Conservation (phyloP, 2,888 invertebrate genomes). For the Ceramica pisi region DNA sequence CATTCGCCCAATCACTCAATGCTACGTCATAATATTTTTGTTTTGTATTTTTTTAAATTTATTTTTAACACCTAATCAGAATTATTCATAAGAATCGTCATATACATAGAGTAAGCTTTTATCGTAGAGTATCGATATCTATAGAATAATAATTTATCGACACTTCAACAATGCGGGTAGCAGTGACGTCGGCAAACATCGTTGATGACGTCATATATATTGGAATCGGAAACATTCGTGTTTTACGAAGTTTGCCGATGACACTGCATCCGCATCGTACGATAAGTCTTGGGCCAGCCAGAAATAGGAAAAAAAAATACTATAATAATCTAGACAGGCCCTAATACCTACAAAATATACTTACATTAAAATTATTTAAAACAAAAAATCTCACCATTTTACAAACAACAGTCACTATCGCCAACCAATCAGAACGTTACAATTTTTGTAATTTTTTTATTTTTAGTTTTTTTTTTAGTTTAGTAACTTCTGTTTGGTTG, state of each 20-base stretch:
- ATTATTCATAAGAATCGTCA: constrained; percentile 77
- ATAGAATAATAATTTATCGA: constrained; percentile 64
- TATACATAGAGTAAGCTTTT: constrained; percentile 66
- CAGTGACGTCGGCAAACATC: constrained; percentile 44
- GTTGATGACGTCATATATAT: constrained; percentile 31
- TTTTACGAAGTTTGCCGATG: constrained; percentile 34
- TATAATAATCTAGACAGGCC: constrained; percentile 72
- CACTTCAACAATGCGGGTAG: constrained; percentile 47
- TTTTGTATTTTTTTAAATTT: constrained; percentile 68
- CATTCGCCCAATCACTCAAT: constrained; percentile 71
- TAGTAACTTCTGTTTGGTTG: constrained; percentile 52
- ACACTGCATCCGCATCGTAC: constrained; percentile 54
- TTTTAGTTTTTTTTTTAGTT: constrained; percentile 54
- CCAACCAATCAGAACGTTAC: constrained; percentile 57
- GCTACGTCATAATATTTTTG: constrained; percentile 71
- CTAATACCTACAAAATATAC: constrained; percentile 69
- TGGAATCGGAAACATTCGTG: constrained; percentile 26
- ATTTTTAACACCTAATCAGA: constrained; percentile 71
- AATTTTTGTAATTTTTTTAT: constrained; percentile 64
- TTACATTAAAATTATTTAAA: constrained; percentile 65
- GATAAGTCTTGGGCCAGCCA: constrained; percentile 70
- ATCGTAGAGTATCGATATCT: constrained; percentile 65
- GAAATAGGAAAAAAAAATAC: constrained; percentile 72
- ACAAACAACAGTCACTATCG: constrained; percentile 66
- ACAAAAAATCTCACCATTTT: constrained; percentile 72